Evolutionary conservation across 2,888 invertebrate genomes (phyloP), one percentile per base, ranked within the genome.

Genomic region (Pyrocoelia pectoralis): DNA sequence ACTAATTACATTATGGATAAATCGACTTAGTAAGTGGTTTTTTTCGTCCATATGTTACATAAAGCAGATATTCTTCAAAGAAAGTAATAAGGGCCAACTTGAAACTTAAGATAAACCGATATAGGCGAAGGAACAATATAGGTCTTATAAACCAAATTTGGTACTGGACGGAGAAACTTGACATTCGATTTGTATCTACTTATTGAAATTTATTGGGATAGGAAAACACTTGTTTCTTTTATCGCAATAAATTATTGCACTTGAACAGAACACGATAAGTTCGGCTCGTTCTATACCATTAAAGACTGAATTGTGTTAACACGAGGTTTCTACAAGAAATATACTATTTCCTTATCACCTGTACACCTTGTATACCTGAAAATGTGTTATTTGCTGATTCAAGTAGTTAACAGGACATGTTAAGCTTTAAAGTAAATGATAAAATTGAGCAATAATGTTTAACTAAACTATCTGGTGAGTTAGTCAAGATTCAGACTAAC

Each of bases 291-390:
- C 14, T 56, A 51, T 65, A 56, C 54, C 56, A 55, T 65, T 60
- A 60, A 60, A 60, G 65, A 66, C 66, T 60, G 63, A 64, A 55
- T 63, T 64, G 66, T 66, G 66, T 69, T 69, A 68, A 68, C 69
- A 67, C 60, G 57, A 57, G 65, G 66, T 62, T 62, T 52, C 43
- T 52, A 69, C 66, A 66, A 66, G 62, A 61, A 64, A 67, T 61
- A 66, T 68, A n/a, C n/a, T n/a, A 64, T 66, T 68, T 61, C 49
- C 64, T 67, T 68, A 68, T 69, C 67, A 58, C 46, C 49, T 19
- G 56, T 68, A 68, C 63, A 67, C 41, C 52, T 64, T 66, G 62
- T 66, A 62, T 13, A 40, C 33, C 29, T 53, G 41, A 51, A 51
- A 51, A 49, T 38, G 13, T 14, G 19, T 61, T 54, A 43, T 50